These are phyloP conservation scores for Pongo abelii DNA, from an alignment of 2,113 vertebrate species.

Conservation along the genomic window DNA sequence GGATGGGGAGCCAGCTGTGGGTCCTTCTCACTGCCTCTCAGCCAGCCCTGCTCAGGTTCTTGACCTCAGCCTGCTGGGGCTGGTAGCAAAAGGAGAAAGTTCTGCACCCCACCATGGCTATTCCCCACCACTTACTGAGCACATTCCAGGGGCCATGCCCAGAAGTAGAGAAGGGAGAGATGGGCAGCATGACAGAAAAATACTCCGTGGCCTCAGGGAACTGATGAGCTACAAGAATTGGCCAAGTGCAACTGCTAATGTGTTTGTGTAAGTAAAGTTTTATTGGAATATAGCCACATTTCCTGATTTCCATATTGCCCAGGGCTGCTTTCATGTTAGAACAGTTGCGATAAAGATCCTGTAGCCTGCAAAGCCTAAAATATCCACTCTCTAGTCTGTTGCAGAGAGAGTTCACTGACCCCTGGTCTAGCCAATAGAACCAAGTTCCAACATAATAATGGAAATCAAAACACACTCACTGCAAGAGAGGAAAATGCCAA, in stretches of 20 bases:
- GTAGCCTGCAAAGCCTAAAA: no score
- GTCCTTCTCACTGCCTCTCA: not conserved
- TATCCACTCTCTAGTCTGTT: rapidly evolving
- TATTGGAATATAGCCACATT: not conserved
- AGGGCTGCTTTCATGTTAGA: not conserved
- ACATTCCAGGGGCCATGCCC: rapidly evolving
- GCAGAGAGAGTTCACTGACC: no score
- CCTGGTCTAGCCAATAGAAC: not conserved
- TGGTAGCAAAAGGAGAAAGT: not conserved
- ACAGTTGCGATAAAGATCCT: not conserved
- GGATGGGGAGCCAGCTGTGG: not conserved
- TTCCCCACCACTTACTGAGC: rapidly evolving
- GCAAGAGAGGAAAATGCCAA: no score
- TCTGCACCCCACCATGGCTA: rapidly evolving
- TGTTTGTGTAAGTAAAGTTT: not conserved
- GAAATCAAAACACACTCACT: not conserved
- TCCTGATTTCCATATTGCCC: not conserved
- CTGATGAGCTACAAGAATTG: rapidly evolving
- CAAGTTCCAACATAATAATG: rapidly evolving
- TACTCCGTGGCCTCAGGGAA: no score
- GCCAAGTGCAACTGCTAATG: not conserved
- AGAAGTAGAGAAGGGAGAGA: rapidly evolving
- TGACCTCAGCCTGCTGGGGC: not conserved
- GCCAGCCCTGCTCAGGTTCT: not conserved
- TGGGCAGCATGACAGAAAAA: not conserved